Evolutionary conservation across 1,140 invertebrate species (phyloP).

Genomic region (Drosophila burlai): DNA sequence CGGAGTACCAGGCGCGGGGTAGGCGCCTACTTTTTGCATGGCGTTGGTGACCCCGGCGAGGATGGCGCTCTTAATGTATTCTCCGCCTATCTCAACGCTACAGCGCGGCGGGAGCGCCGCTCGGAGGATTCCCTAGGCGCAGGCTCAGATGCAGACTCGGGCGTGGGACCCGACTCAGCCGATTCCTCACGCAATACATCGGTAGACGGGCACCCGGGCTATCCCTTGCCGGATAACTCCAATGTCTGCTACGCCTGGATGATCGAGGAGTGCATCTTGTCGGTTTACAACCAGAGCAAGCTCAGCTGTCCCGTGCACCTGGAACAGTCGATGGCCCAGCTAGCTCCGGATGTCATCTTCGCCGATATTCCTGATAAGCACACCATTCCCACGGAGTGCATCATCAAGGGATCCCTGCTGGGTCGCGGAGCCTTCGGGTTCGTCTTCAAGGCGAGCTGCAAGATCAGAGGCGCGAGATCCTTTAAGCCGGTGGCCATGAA

Average conservation of each 20-base stretch:
- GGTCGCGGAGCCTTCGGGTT: conserved; percentile 99
- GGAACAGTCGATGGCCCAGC: conserved; percentile 87
- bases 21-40: conserved; percentile 62
- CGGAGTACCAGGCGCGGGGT: conserved; percentile 45
- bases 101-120: conserved; percentile 66
- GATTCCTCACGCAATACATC: conserved; percentile 92
- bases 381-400: conserved; percentile 92
- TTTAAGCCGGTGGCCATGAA: conserved; percentile 95
- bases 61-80: conserved; percentile 77
- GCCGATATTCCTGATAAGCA: conserved; percentile 93
- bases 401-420: conserved; percentile 92
- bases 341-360: conserved; percentile 93
- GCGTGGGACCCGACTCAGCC: conserved; percentile 87
- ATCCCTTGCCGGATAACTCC: conserved; percentile 74
- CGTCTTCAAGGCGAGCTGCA: conserved; percentile 93
- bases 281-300: conserved; percentile 89
- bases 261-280: conserved; percentile 98
- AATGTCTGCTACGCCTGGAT: conserved; percentile 90
- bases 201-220: conserved; percentile 90
- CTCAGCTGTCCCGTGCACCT: conserved; percentile 89
- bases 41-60: conserved; percentile 61
- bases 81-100: conserved; percentile 79
- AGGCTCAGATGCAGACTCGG: conserved; percentile 87
- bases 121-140: conserved; percentile 78
- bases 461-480: conserved; percentile 87